A percentile compares a stretch with the other conserved stretches of the same genome.
Evolutionary conservation across 2,113 vertebrate species (phyloP).

Genomic region (Alouatta palliata): DNA sequence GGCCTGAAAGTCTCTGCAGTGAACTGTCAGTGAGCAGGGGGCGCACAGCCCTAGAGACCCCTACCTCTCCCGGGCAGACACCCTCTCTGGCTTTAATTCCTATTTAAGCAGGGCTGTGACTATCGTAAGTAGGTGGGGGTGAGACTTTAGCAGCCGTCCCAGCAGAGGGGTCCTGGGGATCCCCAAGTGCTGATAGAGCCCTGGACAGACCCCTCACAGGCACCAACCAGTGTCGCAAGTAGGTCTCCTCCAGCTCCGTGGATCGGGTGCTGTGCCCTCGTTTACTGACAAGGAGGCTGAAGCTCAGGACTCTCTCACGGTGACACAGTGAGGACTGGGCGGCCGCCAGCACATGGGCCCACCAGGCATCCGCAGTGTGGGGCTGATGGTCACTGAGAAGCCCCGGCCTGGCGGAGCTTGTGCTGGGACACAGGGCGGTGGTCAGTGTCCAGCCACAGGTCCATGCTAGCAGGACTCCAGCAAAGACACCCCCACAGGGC

Average conservation of each 20-base stretch:
- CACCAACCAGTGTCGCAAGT: neutral
- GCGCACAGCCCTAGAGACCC: accelerated
- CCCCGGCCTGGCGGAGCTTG: too few relatives aligned
- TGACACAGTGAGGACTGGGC: too few relatives aligned
- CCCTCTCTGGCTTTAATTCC: neutral
- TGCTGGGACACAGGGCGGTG: neutral
- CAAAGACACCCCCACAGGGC: neutral
- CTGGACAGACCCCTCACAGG: neutral
- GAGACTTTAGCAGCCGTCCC: too few relatives aligned
- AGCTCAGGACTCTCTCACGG: neutral
- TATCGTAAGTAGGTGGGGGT: too few relatives aligned
- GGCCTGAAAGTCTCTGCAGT: neutral
- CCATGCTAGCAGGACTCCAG: neutral
- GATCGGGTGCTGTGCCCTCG: neutral
- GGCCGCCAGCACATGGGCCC: accelerated
- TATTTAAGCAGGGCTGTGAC: neutral
- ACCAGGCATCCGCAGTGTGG: neutral
- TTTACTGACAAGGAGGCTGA: neutral
- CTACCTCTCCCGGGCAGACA: neutral
- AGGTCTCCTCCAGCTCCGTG: neutral
- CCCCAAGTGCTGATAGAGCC: neutral
- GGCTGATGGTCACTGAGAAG: neutral
- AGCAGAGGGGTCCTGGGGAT: neutral
- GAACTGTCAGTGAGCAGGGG: neutral
- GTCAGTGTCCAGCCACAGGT: neutral